Base-by-base conservation (phyloP, 2,113 vertebrate genomes). In the Alectura lathami region DNA sequence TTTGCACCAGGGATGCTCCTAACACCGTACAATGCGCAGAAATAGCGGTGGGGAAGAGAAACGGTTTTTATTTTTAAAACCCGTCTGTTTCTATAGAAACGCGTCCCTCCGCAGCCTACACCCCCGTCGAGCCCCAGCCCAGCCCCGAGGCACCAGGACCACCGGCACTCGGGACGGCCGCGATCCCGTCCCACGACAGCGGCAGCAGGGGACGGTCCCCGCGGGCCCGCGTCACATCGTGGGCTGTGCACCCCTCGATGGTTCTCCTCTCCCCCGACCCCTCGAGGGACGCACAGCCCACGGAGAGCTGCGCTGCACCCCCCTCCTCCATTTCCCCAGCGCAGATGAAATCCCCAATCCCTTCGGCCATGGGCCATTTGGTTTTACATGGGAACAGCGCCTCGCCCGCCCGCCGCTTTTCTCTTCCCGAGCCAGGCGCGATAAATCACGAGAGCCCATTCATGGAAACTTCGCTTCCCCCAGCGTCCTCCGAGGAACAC, bases 371-470 rank as follows among this genome's bases (percentile, higher is more conserved):
- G 76, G 96, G 75, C 95, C 83, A 75, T 96, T 85, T 88, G 95
- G 88, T 94, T 93, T 69, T 84, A 90, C 83, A 89, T 75, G 16
- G 70, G 83, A 94, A 89, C 86, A 93, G 78, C 83, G 74, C 95
- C 89, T 67, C 27, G 94, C 86, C 60, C 36, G 48, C 60, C 11
- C 56, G 68, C 93, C 79, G 93, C 95, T 89, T 83, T 93, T 76
- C 96, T 89, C 54, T 34, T 91, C 67, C 83, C 93, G 38, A 72
- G 88, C 93, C 54, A 90, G 89, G 50, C 91, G 93, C 96, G 94
- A 97, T 98, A 98, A 98, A 98, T 98, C 98, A 98, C 87, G 93
- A 96, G 95, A 98, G 97, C 96, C n/a, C n/a, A n/a, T n/a, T 98
- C 97, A 97, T 48, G 94, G 88, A 97, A 97, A 93, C 95, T 96